A percentile compares a stretch with the other conserved stretches of the same genome.
Evolutionary conservation across 2,113 vertebrate genomes (phyloP).

Genomic region (Regulus satrapa): DNA sequence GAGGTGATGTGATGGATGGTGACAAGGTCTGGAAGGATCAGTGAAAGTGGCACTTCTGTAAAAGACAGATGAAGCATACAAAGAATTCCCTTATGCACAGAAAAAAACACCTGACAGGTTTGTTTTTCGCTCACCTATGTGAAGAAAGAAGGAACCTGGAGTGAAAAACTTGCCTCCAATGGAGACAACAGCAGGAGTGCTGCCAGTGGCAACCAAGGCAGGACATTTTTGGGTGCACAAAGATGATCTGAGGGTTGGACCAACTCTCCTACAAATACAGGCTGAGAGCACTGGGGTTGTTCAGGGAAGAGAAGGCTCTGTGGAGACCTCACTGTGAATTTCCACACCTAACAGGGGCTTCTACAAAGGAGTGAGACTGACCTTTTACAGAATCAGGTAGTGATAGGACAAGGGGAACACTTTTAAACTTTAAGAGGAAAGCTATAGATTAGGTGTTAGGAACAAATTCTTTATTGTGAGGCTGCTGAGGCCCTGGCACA

Average conservation of each 20-base stretch:
- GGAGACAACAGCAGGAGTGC: not conserved
- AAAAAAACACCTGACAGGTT: not conserved
- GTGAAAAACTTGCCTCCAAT: not conserved
- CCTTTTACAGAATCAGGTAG: not conserved
- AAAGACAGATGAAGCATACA: not conserved
- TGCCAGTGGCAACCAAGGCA: not conserved
- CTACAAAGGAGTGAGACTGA: not conserved
- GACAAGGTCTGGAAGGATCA: not conserved
- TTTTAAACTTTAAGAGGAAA: not conserved
- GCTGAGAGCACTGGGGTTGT: not conserved
- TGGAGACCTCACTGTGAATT: not conserved
- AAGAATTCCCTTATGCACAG: not conserved
- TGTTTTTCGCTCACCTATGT: not conserved
- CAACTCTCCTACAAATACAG: fast-evolving
- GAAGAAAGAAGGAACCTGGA: not conserved
- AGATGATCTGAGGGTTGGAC: not conserved
- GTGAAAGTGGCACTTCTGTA: not conserved
- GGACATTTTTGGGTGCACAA: not conserved
- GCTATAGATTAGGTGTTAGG: not conserved
- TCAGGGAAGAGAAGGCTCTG: fast-evolving
- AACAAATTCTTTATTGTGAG: not conserved
- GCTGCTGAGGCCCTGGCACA: not conserved
- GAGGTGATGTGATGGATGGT: not conserved
- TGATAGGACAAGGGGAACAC: not conserved
- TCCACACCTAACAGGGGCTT: not conserved